These are phyloP conservation scores for Neoniphon sammara DNA, from an alignment of 2,797 vertebrate genomes.

Conservation along the genomic window DNA sequence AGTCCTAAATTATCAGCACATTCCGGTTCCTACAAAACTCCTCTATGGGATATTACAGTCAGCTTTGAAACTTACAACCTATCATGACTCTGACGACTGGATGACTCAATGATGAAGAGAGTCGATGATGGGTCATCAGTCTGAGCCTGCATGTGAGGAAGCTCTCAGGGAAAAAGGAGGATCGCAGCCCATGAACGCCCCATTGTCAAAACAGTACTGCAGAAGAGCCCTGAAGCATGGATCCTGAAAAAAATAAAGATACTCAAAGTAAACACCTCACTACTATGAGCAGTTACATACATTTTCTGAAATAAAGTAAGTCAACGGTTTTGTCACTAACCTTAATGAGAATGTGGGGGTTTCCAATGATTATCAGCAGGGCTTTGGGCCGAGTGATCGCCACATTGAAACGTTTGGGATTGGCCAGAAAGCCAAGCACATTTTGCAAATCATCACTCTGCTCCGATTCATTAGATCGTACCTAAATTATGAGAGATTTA, in stretches of 20 bases:
- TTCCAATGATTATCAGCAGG: constrained; percentile 91
- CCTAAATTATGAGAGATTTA: constrained; percentile 78
- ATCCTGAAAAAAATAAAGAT: constrained; percentile 80
- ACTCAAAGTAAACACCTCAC: not conserved
- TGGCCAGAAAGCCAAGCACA: constrained; percentile 89
- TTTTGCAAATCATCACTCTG: constrained; percentile 79
- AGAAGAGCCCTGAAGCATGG: constrained; percentile 90
- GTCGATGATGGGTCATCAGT: not conserved
- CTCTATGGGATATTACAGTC: not conserved
- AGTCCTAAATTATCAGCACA: not conserved
- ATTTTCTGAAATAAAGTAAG: not conserved
- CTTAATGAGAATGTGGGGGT: constrained; percentile 91
- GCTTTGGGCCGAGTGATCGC: constrained; percentile 95
- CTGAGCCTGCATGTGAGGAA: constrained; percentile 73
- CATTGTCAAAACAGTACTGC: constrained; percentile 87
- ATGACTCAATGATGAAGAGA: not conserved
- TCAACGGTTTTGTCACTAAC: constrained; percentile 72
- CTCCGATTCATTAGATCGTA: constrained; percentile 87
- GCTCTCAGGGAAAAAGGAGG: constrained; percentile 84
- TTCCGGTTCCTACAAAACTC: not conserved
- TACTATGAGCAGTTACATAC: not conserved
- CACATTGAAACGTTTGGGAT: constrained; percentile 96
- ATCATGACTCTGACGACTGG: not conserved
- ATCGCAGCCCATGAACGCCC: constrained; percentile 90
- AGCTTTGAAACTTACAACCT: not conserved